Conservation (phyloP, 2,888 invertebrate genomes). For the Xylota segnis region DNA sequence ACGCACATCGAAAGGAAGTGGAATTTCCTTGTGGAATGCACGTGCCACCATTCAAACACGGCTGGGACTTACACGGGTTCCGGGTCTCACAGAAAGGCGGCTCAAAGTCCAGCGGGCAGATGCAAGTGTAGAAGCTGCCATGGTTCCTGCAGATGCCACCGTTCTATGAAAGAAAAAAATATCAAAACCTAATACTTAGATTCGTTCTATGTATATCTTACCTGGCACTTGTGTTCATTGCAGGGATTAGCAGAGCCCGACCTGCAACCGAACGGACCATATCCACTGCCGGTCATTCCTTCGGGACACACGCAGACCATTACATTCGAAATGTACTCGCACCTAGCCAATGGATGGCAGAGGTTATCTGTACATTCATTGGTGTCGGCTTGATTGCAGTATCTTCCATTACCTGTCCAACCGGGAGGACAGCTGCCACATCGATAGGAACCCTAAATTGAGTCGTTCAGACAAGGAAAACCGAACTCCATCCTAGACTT, state of each 20-base stretch:
- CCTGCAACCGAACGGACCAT: slow-evolving; percentile 91
- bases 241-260: slow-evolving; percentile 84
- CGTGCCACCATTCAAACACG: slow-evolving; percentile 93
- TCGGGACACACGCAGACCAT: slow-evolving; percentile 91
- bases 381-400: slow-evolving; percentile 85
- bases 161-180: slow-evolving; percentile 85
- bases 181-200: neutral
- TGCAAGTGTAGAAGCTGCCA: slow-evolving; percentile 80
- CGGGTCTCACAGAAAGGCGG: slow-evolving; percentile 87
- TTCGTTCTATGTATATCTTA: slow-evolving; percentile 47
- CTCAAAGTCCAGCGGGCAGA: slow-evolving; percentile 81
- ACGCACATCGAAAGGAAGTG: slow-evolving; percentile 87
- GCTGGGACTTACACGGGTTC: slow-evolving; percentile 89
- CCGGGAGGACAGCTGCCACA: slow-evolving; percentile 96
- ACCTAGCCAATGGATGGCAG: slow-evolving; percentile 93
- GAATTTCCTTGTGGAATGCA: slow-evolving; percentile 85
- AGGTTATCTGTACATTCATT: slow-evolving; percentile 84
- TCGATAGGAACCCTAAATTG: slow-evolving; percentile 89
- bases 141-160: slow-evolving; percentile 84
- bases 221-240: slow-evolving; percentile 86
- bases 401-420: slow-evolving; percentile 93
- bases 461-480: neutral
- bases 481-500: slow-evolving; percentile 44
- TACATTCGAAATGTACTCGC: slow-evolving; percentile 88
- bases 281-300: slow-evolving; percentile 93